These are phyloP conservation scores for Cynodonichthys magdalenae DNA, from an alignment of 2,797 vertebrate genomes.

Conservation along the genomic window DNA sequence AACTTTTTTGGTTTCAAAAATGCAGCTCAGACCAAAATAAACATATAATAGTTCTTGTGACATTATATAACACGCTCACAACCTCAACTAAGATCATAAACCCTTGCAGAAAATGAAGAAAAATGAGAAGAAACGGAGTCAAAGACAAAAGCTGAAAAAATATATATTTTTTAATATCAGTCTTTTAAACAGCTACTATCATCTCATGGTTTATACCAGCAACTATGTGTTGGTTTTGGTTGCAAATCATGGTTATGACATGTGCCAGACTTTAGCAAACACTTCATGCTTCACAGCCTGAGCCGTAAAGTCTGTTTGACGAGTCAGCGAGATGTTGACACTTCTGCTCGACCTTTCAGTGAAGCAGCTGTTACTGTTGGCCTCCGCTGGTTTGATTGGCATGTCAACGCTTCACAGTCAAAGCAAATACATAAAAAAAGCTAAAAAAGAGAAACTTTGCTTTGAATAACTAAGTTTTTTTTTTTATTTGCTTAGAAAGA, in stretches of 20 bases:
- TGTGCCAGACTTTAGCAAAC: conserved; percentile 37
- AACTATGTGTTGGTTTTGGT: conserved; percentile 51
- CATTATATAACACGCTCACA: background rate
- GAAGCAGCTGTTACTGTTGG: conserved; percentile 39
- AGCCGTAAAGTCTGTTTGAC: conserved; percentile 42
- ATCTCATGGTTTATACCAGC: conserved; percentile 16
- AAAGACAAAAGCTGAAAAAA: conserved; percentile 25
- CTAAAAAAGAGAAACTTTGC: conserved; percentile 16
- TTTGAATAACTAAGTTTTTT: conserved; percentile 8
- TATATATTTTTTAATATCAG: conserved; percentile 5
- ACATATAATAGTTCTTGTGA: no score
- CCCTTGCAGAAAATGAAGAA: background rate
- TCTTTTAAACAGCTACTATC: conserved; percentile 4
- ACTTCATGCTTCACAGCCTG: conserved; percentile 26
- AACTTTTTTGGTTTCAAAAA: background rate
- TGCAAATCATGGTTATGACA: conserved; percentile 29
- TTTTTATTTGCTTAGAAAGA: conserved; percentile 28
- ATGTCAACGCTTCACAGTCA: conserved; percentile 7
- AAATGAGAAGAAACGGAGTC: conserved; percentile 7
- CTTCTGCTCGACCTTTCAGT: conserved; percentile 24
- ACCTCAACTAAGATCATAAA: background rate
- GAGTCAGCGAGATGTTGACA: conserved; percentile 51
- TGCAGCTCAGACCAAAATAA: no score
- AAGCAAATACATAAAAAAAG: conserved; percentile 11
- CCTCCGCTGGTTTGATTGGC: conserved; percentile 20